phyloP scores from a whole-genome alignment of 2,113 vertebrate species.

The Mola mola region DNA sequence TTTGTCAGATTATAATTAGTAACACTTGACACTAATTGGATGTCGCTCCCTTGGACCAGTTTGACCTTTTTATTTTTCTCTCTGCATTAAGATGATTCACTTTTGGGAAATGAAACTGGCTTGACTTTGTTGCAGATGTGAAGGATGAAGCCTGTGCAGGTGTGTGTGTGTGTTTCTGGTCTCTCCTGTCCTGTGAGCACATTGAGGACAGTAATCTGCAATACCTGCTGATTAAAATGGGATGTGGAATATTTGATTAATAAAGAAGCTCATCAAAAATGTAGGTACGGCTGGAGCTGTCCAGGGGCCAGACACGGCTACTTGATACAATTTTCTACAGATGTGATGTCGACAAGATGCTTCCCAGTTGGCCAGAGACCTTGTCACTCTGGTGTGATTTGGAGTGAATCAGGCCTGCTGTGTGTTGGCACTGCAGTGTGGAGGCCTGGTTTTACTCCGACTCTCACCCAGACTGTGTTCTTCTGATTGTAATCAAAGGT shows the following conservation, averaged over 20 bases:
- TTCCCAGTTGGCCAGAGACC: conserved; percentile 15
- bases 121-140: conserved; percentile 62
- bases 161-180: conserved; percentile 37
- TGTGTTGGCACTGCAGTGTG: conserved; percentile 54
- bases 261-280: conserved; percentile 60
- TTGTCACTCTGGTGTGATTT: conserved; percentile 41
- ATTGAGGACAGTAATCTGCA: conserved; percentile 57
- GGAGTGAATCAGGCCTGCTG: conserved; percentile 62
- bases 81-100: conserved; percentile 67
- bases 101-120: conserved; percentile 65
- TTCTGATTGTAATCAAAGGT: conserved; percentile 70
- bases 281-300: conserved; percentile 57
- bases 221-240: conserved; percentile 74
- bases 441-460: conserved; percentile 58
- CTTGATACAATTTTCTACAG: conserved; percentile 21
- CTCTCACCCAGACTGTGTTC: conserved; percentile 52
- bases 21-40: conserved; percentile 81
- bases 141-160: conserved; percentile 39
- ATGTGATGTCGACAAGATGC: conserved; percentile 4
- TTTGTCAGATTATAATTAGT: conserved; percentile 83
- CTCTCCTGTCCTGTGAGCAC: conserved; percentile 38
- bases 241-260: conserved; percentile 70
- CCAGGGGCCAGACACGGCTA: conserved; percentile 33
- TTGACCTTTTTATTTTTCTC: conserved; percentile 65
- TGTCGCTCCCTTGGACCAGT: conserved; percentile 73